A percentile compares a stretch with the other conserved stretches of the same genome.
Evolutionary conservation across 2,797 vertebrate genomes (phyloP).

Genomic region (Anguilla megastoma): DNA sequence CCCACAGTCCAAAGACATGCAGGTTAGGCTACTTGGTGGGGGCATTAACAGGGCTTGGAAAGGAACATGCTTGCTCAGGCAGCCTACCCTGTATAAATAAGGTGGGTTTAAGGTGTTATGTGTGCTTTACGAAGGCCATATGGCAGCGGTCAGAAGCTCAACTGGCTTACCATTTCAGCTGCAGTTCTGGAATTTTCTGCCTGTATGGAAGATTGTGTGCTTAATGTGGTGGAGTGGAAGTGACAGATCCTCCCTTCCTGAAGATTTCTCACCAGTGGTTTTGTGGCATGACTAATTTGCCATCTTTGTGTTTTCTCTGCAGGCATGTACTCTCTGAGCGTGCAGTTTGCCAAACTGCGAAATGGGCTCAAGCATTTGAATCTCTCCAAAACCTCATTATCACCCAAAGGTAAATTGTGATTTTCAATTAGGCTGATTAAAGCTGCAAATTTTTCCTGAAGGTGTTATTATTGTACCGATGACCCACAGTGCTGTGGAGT

Average conservation of each 20-base stretch:
- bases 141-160: background rate
- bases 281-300: background rate
- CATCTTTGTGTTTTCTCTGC: constrained; percentile 14
- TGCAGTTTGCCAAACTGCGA: constrained; percentile 87
- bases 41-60: no score
- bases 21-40: no score
- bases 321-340: constrained; percentile 85
- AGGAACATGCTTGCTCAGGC: no score
- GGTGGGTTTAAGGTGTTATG: background rate
- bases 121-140: background rate
- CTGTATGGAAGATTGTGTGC: background rate
- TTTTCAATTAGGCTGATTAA: constrained; percentile 5
- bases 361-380: constrained; percentile 89
- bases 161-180: background rate
- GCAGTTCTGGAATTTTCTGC: background rate
- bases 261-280: background rate
- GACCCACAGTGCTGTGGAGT: background rate
- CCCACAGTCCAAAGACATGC: no score
- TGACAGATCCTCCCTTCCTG: background rate
- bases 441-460: background rate
- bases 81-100: background rate
- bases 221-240: background rate
- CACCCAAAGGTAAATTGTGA: constrained; percentile 82
- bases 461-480: background rate
- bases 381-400: constrained; percentile 87